Percentiles rank a stretch among this genome's conserved stretches.
Conservation (phyloP, 2,113 vertebrate species). For the Etheostoma cragini region DNA sequence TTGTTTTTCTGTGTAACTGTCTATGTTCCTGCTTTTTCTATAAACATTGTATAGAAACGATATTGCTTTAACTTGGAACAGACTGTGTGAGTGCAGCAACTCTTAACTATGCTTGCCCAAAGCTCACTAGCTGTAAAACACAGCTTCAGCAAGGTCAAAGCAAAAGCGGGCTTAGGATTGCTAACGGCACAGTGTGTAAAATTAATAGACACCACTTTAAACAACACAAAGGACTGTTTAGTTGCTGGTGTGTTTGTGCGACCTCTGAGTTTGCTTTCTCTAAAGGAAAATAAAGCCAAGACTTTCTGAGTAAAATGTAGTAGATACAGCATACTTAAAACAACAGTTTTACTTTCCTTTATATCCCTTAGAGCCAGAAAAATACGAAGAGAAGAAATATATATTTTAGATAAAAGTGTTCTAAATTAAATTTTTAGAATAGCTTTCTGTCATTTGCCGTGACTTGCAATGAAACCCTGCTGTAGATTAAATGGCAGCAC, state of each 20-base stretch:
- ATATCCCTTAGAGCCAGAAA: background rate
- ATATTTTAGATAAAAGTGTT: background rate
- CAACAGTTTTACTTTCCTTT: background rate
- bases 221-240: conserved; percentile 41
- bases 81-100: conserved; percentile 14
- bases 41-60: conserved; percentile 5
- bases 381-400: background rate
- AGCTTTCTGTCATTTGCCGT: conserved; percentile 8
- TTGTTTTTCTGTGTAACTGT: background rate
- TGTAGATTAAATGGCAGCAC: conserved; percentile 53
- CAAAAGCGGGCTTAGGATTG: conserved; percentile 20
- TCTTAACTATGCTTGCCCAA: conserved; percentile 31
- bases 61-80: conserved; percentile 25
- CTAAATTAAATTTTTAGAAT: background rate
- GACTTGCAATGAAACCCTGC: conserved; percentile 26
- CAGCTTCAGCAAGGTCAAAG: conserved; percentile 27
- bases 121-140: conserved; percentile 44
- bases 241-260: conserved; percentile 29
- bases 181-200: conserved; percentile 40
- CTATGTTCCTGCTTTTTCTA: background rate
- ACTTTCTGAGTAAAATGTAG: conserved; percentile 4
- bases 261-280: conserved; percentile 42
- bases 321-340: conserved; percentile 10
- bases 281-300: conserved; percentile 18
- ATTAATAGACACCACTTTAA: conserved; percentile 48